Evolutionary conservation across 1,140 invertebrate genomes (phyloP), one percentile per base, ranked within the genome.

Genomic region (Drosophila tsacasi): DNA sequence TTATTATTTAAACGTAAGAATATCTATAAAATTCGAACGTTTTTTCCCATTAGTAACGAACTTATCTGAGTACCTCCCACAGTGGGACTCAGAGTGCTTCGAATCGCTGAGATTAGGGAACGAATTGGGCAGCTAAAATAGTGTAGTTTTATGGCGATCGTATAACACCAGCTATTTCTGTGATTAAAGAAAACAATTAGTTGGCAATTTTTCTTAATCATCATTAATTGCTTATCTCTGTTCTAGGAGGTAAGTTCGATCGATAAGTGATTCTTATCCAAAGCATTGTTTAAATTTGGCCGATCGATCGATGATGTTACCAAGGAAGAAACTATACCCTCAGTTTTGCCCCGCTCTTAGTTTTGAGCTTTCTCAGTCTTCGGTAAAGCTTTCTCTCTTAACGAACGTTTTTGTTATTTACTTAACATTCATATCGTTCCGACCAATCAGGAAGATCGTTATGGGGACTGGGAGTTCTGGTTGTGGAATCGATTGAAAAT

Each of bases 101-200:
- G 9, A 68, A 77, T 76, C 17, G 37, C 5, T 50, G 19, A 61
- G 55, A 76, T 61, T 76, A 63, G 49, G 25, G 25, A 75, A 39
- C 32, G 17, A 44, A 61, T 19, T 21, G 32, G 10, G 17, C n/a
- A 9, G 12, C 23, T 13, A 40, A 19, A 4, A 19, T 42, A 30
- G 13, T 35, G 19, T 32, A 40, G 30, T 30, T 71, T 50, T 71
- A 73, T 42, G 37, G 6, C 27, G 37, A 60, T 60, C 23, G 10
- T 63, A 63, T 63, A 54, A 46, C 30, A 27, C 15, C 1, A 27
- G 27, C 10, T 23, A 32, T 52, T 7, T 23, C 19, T 44, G 60
- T 42, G 42, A 77, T 67, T 57, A 57, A 15, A 27, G 63, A 39
- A 37, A 37, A 37, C 55, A 57, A 77, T 77, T 55, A 77, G n/a